Base-by-base conservation (phyloP, 1,140 invertebrate species). In the Epicauta chinensis region DNA sequence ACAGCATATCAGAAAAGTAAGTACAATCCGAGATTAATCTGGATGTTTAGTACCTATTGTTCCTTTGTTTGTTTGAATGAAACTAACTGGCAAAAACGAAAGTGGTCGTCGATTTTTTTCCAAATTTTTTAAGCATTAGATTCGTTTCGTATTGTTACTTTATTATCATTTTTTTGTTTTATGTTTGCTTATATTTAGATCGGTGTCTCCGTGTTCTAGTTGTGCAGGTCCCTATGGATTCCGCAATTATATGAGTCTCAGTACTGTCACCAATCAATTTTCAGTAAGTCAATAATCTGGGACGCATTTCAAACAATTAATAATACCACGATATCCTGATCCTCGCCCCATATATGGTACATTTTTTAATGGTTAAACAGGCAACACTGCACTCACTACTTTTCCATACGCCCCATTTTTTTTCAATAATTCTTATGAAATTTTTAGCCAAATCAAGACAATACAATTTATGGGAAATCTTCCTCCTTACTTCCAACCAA, bases 201-300 rank as follows among this genome's bases (percentile, higher is more conserved):
- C 78, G 56, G 51, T 69, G 5, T 78, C 77, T 50, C 83, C 83
- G 0, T 87, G 84, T 62, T 63, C 69, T 61, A 71, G 51, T 0
- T 86, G 83, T 59, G 79, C 81, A 31, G 72, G 79, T 5, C 84
- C 86, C 3, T 89, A 89, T 58, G 80, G 78, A 43, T 90, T 80
- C 67, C 77, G 77, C 53, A 82, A 89, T 70, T 80, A 87, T 55
- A 70, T 89, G 64, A 73, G 76, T 15, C 71, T 89, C 2, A 83
- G 80, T 11, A 76, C 77, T 50, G 70, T 86, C 68, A 75, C 81
- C 53, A 59, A 66, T 56, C 62, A 64, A 53, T 84, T 86, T 69
- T 75, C 78, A 70, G 81, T 69, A 71, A 69, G 67, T 69, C 35
- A 35, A 38, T 23, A 23, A 7, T 23, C 4, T 23, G 23, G 23